Base-by-base conservation (phyloP, 2,113 vertebrate genomes). In the Formicarius rufipectus region DNA sequence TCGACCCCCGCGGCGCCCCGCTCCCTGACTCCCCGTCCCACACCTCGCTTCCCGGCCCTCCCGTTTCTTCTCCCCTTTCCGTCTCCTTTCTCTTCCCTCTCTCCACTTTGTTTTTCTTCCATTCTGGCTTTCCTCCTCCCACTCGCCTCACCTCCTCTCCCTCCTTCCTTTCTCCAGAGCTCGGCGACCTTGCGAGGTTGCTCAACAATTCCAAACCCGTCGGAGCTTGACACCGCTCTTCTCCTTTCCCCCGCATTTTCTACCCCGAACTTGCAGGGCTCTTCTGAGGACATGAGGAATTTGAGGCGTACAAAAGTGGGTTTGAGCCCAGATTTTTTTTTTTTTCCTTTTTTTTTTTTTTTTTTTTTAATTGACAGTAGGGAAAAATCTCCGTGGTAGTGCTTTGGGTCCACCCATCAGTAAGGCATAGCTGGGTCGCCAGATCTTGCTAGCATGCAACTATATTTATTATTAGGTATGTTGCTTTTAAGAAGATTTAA, bases 401-500 rank as follows among this genome's bases (percentile, higher is more conserved):
- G 44, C n/a, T 90, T 78, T 81, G 80, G 77, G 40, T 58, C 50
- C 72, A 40, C 58, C 28, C 64, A 59, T 91, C 50, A 63, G 72
- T 60, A 58, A 68, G 73, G 82, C 42, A 64, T 68, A 63, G 87
- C 40, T 80, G 44, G 84, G 83, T 94, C 71, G 79, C 44, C 71
- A 91, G 90, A 93, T 77, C 91, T 84, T 39, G 93, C 95, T 93
- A 84, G 96, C 95, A 37, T 55, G 93, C 91, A 94, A 87, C 95
- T 97, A 96, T 97, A 95, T 98, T 98, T 98, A 97, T 97, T 96
- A 96, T 97, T 97, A 98, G 98, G 94, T 98, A 97, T 90, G 97
- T 97, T 96, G 98, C 97, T 97, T 98, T 98, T 98, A 97, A 98
- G 97, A 97, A 97, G 97, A 96, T 98, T 98, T 98, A 98, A 98